Conservation (phyloP, 2,888 invertebrate species). For the Tachina grossa region DNA sequence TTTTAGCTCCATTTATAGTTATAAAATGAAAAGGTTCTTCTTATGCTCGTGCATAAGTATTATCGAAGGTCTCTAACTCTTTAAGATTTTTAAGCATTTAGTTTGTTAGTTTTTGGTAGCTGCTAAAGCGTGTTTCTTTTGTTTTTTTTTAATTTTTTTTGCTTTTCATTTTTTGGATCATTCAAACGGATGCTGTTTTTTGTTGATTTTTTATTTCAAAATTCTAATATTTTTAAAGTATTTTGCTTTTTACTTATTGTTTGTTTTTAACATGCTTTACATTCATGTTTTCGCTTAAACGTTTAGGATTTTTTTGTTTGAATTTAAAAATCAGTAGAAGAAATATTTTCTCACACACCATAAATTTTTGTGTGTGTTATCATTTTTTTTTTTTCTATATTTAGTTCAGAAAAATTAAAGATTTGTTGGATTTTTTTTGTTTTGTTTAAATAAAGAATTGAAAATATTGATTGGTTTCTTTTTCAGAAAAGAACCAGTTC, state of each 20-base stretch:
- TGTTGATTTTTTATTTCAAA: conserved; percentile 42
- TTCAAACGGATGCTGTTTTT: conserved; percentile 69
- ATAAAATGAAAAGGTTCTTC: conserved; percentile 48
- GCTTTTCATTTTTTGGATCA: conserved; percentile 38
- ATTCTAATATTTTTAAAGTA: conserved; percentile 61
- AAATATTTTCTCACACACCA: conserved; percentile 68
- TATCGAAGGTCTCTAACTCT: conserved; percentile 18
- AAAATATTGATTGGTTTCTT: conserved; percentile 39
- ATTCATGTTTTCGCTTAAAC: conserved; percentile 50
- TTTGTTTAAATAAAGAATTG: conserved; percentile 45
- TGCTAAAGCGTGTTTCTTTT: conserved; percentile 58
- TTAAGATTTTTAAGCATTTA: conserved; percentile 27
- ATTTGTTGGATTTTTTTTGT: conserved; percentile 39
- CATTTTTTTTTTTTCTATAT: conserved; percentile 39
- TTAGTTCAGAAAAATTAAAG: neutral
- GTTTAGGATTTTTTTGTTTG: conserved; percentile 10
- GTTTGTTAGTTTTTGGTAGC: conserved; percentile 53
- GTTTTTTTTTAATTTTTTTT: conserved; percentile 47
- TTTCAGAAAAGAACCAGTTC: conserved; percentile 33
- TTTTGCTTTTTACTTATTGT: neutral
- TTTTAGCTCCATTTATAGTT: conserved; percentile 51
- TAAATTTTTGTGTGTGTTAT: conserved; percentile 64
- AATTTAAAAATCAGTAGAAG: conserved; percentile 24
- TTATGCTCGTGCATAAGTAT: neutral
- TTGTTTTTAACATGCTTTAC: conserved; percentile 15